Percentiles rank a stretch among this genome's conserved stretches.
Evolutionary conservation across 1,140 invertebrate genomes (phyloP).

Genomic region (Gryllus bimaculatus): DNA sequence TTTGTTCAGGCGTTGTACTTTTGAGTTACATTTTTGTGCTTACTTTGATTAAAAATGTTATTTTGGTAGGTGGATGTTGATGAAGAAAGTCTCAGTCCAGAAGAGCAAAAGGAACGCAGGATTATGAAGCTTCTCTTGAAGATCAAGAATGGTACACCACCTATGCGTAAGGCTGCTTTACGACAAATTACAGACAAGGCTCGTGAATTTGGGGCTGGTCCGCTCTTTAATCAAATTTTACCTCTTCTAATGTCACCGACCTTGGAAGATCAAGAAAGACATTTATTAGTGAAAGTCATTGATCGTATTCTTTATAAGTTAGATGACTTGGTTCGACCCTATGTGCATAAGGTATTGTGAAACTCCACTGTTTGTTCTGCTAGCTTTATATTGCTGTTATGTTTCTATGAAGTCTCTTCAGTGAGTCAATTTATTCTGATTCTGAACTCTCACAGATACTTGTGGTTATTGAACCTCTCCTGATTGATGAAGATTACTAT

Average conservation of each 20-base stretch:
- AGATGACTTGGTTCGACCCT: slow-evolving; percentile 96
- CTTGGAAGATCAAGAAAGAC: slow-evolving; percentile 96
- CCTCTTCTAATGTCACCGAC: slow-evolving; percentile 98
- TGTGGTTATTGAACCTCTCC: slow-evolving; percentile 96
- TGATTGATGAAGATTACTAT: slow-evolving; percentile 99
- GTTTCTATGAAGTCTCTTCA: not conserved
- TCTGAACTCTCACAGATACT: slow-evolving; percentile 55
- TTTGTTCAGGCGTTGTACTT: not conserved
- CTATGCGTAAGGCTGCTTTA: slow-evolving; percentile 96
- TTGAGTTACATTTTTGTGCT: not conserved
- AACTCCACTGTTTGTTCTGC: not conserved
- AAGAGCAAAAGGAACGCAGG: slow-evolving; percentile 96
- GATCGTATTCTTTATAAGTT: slow-evolving; percentile 97
- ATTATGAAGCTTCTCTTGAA: slow-evolving; percentile 98
- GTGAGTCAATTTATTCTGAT: not conserved
- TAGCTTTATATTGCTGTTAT: not conserved
- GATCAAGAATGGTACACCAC: slow-evolving; percentile 99
- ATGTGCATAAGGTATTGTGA: slow-evolving; percentile 84
- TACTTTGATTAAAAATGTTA: not conserved
- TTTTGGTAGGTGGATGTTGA: slow-evolving; percentile 77
- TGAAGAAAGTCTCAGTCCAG: slow-evolving; percentile 88
- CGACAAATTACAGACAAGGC: slow-evolving; percentile 98
- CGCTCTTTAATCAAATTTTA: slow-evolving; percentile 97
- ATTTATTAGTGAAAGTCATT: slow-evolving; percentile 99
- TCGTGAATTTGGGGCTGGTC: slow-evolving; percentile 94